These are phyloP conservation scores for Papilio machaon DNA, from an alignment of 1,140 invertebrate species.

Conservation along the genomic window DNA sequence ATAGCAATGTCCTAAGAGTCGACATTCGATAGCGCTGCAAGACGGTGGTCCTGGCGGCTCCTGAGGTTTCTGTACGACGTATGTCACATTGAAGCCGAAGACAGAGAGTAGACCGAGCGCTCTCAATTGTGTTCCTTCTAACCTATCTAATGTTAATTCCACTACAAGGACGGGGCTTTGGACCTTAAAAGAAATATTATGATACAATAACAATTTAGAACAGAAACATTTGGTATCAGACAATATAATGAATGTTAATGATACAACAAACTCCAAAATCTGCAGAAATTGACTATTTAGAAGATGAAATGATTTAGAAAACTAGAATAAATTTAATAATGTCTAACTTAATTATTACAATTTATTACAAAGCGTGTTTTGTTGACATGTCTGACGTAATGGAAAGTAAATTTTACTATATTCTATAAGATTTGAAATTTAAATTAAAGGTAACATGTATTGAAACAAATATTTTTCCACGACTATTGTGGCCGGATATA, in stretches of 20 bases:
- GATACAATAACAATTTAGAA: conserved; percentile 6
- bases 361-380: neutral
- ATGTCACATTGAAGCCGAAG: conserved; percentile 96
- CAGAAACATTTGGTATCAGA: neutral
- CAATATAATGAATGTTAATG: too few relatives aligned
- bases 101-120: conserved; percentile 91
- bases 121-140: conserved; percentile 92
- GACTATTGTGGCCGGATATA: neutral
- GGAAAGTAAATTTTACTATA: neutral
- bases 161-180: conserved; percentile 90
- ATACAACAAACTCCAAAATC: neutral
- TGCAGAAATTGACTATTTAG: neutral
- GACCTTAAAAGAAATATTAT: conserved; percentile 82
- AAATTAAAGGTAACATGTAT: neutral
- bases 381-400: neutral
- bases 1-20: conserved; percentile 92
- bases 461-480: neutral
- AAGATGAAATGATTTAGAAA: neutral
- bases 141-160: conserved; percentile 86
- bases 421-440: conserved; percentile 1
- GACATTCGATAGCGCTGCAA: conserved; percentile 90
- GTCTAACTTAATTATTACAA: too few relatives aligned
- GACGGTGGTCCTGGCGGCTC: conserved; percentile 81
- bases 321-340: too few relatives aligned
- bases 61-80: conserved; percentile 85